Percentiles rank a stretch among this genome's conserved stretches.
phyloP scores from a whole-genome alignment of 2,113 vertebrate genomes.

The Rana temporaria region DNA sequence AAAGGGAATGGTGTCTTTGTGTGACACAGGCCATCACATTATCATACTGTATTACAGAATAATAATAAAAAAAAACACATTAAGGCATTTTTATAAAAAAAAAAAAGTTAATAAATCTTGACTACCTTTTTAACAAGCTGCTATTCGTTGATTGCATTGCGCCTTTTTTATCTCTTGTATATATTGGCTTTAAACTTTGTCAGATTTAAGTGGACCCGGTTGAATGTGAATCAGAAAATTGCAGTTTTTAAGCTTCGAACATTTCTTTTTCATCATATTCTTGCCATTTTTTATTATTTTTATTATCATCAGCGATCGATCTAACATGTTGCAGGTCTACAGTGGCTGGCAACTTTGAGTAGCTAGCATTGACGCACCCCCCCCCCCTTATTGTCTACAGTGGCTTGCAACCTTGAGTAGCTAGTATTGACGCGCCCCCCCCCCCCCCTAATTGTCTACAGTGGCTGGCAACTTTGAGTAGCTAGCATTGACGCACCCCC shows the following conservation, averaged over 20 bases:
- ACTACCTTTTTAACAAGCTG: conserved; percentile 32
- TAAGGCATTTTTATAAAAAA: neutral
- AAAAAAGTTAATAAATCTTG: neutral
- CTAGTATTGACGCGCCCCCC: too few relatives aligned
- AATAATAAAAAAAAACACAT: neutral
- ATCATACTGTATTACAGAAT: conserved; percentile 1
- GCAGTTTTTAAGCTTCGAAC: conserved; percentile 6
- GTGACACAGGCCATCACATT: neutral
- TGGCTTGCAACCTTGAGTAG: too few relatives aligned
- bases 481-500: too few relatives aligned
- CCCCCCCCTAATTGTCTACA: too few relatives aligned
- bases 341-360: too few relatives aligned
- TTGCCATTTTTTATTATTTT: conserved; percentile 18
- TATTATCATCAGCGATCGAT: neutral
- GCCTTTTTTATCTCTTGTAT: conserved; percentile 21
- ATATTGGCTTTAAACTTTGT: neutral
- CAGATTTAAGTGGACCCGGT: conserved; percentile 16
- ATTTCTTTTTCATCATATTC: conserved; percentile 46
- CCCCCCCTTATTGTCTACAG: too few relatives aligned
- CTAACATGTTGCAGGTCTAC: too few relatives aligned
- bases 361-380: too few relatives aligned
- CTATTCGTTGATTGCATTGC: conserved; percentile 27
- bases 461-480: too few relatives aligned
- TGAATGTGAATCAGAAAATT: conserved; percentile 23
- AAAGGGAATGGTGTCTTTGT: neutral